These are phyloP conservation scores for Vicugna pacos DNA, from an alignment of 2,113 vertebrate species.

Conservation along the genomic window DNA sequence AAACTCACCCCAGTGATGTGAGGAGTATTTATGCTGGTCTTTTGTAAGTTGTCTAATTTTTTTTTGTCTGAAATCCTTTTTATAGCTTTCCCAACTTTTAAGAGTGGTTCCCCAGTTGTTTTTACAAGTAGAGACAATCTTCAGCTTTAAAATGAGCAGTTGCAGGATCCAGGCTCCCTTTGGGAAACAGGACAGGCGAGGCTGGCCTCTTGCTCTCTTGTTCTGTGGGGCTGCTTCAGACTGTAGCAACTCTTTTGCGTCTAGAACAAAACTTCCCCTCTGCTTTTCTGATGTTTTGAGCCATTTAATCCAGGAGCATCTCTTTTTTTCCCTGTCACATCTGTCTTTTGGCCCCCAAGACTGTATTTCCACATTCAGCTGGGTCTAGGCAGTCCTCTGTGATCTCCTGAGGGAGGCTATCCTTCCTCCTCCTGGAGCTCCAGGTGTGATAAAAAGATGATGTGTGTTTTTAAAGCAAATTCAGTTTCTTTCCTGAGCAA, in stretches of 20 bases:
- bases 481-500: conserved; percentile 39
- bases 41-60: background rate
- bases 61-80: background rate
- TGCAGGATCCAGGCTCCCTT: background rate
- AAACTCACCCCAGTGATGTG: background rate
- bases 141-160: background rate
- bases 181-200: background rate
- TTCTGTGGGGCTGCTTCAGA: background rate
- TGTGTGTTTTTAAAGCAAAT: conserved; percentile 53
- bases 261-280: background rate
- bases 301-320: background rate
- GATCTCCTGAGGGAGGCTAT: background rate
- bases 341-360: background rate
- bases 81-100: background rate
- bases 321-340: background rate
- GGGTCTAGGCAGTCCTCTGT: background rate
- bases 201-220: background rate
- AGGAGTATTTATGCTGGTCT: background rate
- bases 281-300: background rate
- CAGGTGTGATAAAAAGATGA: conserved; percentile 17
- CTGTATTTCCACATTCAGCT: conserved; percentile 42
- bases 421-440: conserved; percentile 3
- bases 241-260: background rate
- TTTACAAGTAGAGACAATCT: background rate
- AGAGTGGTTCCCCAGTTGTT: background rate